Evolutionary conservation across 2,797 vertebrate species (phyloP).

Genomic region (Pristis pectinata): DNA sequence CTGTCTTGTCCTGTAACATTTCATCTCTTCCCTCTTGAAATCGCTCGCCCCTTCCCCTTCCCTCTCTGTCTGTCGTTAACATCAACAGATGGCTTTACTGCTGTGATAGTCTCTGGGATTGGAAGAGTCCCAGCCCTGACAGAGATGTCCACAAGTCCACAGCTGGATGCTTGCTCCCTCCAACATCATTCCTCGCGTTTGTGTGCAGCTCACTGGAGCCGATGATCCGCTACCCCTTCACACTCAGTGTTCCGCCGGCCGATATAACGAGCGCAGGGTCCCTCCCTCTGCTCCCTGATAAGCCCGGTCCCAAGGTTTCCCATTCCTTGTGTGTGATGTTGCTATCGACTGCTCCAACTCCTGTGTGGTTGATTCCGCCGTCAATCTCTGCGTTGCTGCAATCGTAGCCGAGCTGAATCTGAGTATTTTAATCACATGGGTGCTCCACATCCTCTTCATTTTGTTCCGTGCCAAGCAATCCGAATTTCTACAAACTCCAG

Average conservation of each 20-base stretch:
- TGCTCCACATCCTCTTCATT: slow-evolving; percentile 38
- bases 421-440: slow-evolving; percentile 46
- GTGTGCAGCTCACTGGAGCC: too few relatives aligned
- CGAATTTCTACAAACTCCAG: slow-evolving; percentile 44
- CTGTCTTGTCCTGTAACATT: not conserved
- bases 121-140: too few relatives aligned
- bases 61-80: not conserved
- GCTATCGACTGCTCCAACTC: slow-evolving; percentile 22
- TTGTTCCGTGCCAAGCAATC: slow-evolving; percentile 37
- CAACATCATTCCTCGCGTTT: too few relatives aligned
- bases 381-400: slow-evolving; percentile 31
- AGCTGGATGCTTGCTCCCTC: too few relatives aligned
- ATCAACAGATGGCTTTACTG: not conserved
- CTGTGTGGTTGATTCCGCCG: slow-evolving; percentile 34
- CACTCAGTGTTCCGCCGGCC: too few relatives aligned
- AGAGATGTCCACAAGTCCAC: too few relatives aligned
- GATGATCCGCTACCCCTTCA: too few relatives aligned
- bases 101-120: not conserved
- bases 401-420: slow-evolving; percentile 32
- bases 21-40: too few relatives aligned
- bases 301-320: not conserved
- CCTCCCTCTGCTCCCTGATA: not conserved
- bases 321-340: slow-evolving; percentile 36
- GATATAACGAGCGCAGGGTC: too few relatives aligned
- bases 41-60: too few relatives aligned